phyloP scores from a whole-genome alignment of 2,888 invertebrate species.

The Hirudinaria manillensis region DNA sequence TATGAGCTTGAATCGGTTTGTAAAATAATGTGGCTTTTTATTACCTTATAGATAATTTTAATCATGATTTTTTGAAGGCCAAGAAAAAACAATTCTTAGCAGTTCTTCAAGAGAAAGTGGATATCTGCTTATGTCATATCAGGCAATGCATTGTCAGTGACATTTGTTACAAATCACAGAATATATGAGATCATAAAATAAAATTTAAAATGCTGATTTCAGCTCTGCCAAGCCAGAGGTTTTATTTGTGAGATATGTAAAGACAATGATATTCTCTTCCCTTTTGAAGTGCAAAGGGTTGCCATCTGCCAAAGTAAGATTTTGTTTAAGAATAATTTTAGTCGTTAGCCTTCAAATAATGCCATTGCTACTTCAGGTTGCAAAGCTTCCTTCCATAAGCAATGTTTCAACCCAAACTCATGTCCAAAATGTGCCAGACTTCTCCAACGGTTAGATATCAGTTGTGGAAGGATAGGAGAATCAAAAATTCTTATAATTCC shows the following conservation, averaged over 20 bases:
- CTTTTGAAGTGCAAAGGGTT: constrained; percentile 50
- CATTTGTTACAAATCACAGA: not conserved
- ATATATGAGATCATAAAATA: no score
- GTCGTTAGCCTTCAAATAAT: not conserved
- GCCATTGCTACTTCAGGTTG: constrained; percentile 43
- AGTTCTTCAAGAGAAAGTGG: constrained; percentile 43
- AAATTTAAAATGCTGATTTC: constrained; percentile 30
- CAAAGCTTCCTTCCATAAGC: constrained; percentile 48
- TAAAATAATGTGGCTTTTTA: not conserved
- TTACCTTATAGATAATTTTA: not conserved
- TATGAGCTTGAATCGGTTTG: constrained; percentile 36
- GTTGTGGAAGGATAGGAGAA: no score
- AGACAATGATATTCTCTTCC: constrained; percentile 49
- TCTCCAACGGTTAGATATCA: constrained; percentile 30
- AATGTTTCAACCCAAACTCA: constrained; percentile 47
- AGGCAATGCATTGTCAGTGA: constrained; percentile 45
- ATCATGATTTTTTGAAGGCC: constrained; percentile 26
- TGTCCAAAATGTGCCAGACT: constrained; percentile 52
- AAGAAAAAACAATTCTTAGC: constrained; percentile 35
- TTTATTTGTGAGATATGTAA: constrained; percentile 53
- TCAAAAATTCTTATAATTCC: no score
- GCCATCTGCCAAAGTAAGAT: constrained; percentile 46
- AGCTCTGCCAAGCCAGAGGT: constrained; percentile 52
- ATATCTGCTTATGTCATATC: constrained; percentile 44
- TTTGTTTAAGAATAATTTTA: not conserved